Evolutionary conservation across 2,113 vertebrate genomes (phyloP).

Genomic region (Bufo bufo): DNA sequence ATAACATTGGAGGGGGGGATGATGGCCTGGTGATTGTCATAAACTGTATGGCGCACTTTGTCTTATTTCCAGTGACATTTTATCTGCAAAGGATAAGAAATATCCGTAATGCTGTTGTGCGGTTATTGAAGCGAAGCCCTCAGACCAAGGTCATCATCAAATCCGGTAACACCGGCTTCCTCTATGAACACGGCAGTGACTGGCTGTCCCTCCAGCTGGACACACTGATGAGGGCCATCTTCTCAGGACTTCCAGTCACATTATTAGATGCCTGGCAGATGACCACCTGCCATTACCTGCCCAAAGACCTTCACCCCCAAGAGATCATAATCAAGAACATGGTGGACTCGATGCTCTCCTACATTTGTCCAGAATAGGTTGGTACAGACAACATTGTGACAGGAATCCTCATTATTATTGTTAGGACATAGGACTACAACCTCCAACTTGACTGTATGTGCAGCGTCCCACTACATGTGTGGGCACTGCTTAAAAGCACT

Average conservation of each 20-base stretch:
- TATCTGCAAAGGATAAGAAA: background rate
- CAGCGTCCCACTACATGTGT: no score
- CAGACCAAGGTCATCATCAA: conserved; percentile 60
- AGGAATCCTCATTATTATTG: background rate
- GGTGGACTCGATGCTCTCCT: no score
- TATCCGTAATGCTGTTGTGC: conserved; percentile 35
- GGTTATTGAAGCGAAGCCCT: conserved; percentile 51
- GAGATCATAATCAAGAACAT: conserved; percentile 55
- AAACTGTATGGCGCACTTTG: conserved; percentile 59
- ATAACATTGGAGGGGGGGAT: conserved; percentile 56
- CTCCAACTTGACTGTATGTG: no score
- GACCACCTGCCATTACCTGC: conserved; percentile 60
- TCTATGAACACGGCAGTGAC: background rate
- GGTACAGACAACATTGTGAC: conserved; percentile 44
- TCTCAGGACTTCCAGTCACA: conserved; percentile 61
- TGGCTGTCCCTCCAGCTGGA: conserved; percentile 57
- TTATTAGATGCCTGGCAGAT: conserved; percentile 46
- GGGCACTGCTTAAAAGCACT: no score
- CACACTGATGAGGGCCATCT: conserved; percentile 50
- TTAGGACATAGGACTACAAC: no score
- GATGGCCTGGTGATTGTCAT: conserved; percentile 57
- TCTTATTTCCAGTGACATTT: conserved; percentile 44
- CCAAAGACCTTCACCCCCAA: conserved; percentile 59
- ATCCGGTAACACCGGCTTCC: conserved; percentile 60
- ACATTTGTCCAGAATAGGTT: conserved; percentile 53